Evolutionary conservation across 2,888 invertebrate genomes (phyloP), one percentile per base, ranked within the genome.

Genomic region (Alentia gelatinosa): DNA sequence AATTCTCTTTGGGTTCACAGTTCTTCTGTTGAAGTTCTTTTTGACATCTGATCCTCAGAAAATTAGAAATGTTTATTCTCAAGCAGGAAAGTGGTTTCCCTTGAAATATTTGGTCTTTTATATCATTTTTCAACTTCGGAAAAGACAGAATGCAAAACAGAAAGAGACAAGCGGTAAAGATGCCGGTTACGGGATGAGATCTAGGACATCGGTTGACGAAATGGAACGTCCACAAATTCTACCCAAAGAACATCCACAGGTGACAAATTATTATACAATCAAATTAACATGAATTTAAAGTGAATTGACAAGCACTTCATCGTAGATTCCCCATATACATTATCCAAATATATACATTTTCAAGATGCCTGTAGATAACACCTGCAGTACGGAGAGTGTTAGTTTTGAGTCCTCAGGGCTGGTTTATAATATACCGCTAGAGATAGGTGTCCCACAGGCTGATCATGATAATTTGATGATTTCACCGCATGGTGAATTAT

Each of bases 71-170:
- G 95, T 97, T 0, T 97, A 97, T 94, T 96, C 96, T 0, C 97
- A 97, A 91, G 97, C 97, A 0, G 97, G 97, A 37, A 97, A 97
- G 95, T 97, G 97, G 97, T 97, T 97, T 95, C 96, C 96, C 92
- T 89, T 97, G 42, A 97, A 97, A 95, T 97, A 97, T 95, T 95
- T 95, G 0, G 56, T 96, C 23, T 97, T 97, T 93, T 96, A 96
- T 4, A 93, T 96, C 19, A 91, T 97, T 4, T 96, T 97, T 93
- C 96, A 96, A 93, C 95, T 97, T 91, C 96, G 97, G 94, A 97
- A 97, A 89, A 91, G 93, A 7, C 93, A 94, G 91, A 93, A 93
- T 84, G 83, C 93, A 93, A 33, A 35, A 42, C 42, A 92, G 37
- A 56, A 50, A 96, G 96, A 97, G 92, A 96, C 94, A 88, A 84